These are phyloP conservation scores for Heliothis peltigera DNA, from an alignment of 2,888 invertebrate genomes.

Conservation along the genomic window DNA sequence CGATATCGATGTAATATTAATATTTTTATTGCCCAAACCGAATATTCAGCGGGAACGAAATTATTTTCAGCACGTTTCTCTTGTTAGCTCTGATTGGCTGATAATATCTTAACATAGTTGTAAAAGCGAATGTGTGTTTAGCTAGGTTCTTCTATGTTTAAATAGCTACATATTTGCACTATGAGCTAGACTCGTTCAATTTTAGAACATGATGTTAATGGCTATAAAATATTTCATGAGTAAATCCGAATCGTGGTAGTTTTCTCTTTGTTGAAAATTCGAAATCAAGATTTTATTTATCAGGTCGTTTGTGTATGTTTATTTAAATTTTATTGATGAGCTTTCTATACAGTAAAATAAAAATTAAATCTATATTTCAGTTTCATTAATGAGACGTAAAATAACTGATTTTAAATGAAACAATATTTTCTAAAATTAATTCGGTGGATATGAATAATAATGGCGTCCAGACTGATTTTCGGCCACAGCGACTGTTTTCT, in stretches of 20 bases:
- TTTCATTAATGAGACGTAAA: not conserved
- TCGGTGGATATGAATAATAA: too few species aligned
- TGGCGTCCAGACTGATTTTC: too few species aligned
- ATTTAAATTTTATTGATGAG: not conserved
- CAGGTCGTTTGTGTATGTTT: not conserved
- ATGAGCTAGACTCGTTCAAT: not conserved
- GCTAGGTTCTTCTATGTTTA: not conserved
- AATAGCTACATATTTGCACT: not conserved
- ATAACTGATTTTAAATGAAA: too few species aligned
- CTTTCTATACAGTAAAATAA: not conserved
- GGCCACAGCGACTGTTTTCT: too few species aligned
- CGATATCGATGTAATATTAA: slow-evolving; percentile 10
- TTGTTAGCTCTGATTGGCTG: slow-evolving; percentile 14
- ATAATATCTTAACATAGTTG: slow-evolving; percentile 22
- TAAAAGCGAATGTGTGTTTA: not conserved
- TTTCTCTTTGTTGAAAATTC: not conserved
- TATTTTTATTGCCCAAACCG: slow-evolving; percentile 26
- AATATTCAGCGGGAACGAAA: slow-evolving; percentile 5
- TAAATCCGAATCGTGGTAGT: not conserved
- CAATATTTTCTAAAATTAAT: too few species aligned
- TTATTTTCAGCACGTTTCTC: slow-evolving; percentile 20
- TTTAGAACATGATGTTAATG: not conserved
- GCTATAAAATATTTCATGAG: slow-evolving; percentile 1
- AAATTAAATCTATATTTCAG: not conserved
- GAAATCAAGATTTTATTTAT: not conserved